Percentiles rank a stretch among this genome's conserved stretches.
Evolutionary conservation across 2,888 invertebrate species (phyloP).

Genomic region (Phortica magna): DNA sequence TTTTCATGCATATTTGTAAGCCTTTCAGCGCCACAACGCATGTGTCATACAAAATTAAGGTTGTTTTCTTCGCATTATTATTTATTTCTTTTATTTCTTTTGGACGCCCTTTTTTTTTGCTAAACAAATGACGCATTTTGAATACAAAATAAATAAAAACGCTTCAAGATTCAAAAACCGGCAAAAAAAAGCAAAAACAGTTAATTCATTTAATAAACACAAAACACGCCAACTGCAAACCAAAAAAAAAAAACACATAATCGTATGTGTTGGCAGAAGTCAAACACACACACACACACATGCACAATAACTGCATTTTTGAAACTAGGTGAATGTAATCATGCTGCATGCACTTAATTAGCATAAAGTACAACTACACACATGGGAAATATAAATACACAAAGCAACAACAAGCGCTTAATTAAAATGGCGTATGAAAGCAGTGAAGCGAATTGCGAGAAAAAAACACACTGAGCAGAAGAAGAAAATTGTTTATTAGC

Average conservation of each 20-base stretch:
- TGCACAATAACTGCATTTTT: no score
- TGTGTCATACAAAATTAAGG: not conserved
- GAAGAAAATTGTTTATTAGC: not conserved
- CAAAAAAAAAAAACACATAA: not conserved
- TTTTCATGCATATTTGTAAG: not conserved
- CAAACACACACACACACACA: not conserved
- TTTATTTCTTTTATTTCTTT: not conserved
- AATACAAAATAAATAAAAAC: not conserved
- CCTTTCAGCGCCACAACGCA: not conserved
- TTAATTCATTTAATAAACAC: not conserved
- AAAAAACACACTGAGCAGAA: not conserved
- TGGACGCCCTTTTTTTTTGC: not conserved
- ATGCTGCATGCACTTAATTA: not conserved
- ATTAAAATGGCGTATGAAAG: not conserved
- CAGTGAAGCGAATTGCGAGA: no score
- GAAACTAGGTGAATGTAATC: not conserved
- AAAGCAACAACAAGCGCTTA: not conserved
- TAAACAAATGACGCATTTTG: not conserved
- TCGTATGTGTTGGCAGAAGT: no score
- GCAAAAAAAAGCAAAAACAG: conserved; percentile 40
- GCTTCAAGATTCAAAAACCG: conserved; percentile 4
- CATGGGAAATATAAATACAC: not conserved
- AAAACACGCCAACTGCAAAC: not conserved
- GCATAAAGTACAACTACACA: not conserved
- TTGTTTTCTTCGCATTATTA: not conserved